These are phyloP conservation scores for Emmelina monodactyla DNA, from an alignment of 2,888 invertebrate species.

Conservation along the genomic window DNA sequence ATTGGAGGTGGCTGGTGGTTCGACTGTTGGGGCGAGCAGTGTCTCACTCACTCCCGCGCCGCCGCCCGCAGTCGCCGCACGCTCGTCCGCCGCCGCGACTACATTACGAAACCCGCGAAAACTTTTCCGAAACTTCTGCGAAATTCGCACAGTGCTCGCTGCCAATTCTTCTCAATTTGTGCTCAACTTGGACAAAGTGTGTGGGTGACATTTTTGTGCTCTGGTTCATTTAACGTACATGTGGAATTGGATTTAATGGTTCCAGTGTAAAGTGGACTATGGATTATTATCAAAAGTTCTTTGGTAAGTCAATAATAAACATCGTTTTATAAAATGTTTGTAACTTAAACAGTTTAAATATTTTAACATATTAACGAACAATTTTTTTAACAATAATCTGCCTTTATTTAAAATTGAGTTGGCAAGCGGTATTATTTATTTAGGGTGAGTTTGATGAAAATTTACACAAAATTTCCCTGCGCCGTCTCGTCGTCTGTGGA, in stretches of 20 bases:
- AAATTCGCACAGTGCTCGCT: constrained; percentile 20
- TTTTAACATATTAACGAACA: too few species aligned
- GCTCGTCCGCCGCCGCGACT: constrained; percentile 10
- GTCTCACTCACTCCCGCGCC: constrained; percentile 19
- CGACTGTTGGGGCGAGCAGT: not conserved
- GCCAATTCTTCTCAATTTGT: constrained; percentile 32
- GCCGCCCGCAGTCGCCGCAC: constrained; percentile 16
- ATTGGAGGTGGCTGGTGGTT: not conserved
- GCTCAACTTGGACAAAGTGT: constrained; percentile 18
- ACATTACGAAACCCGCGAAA: constrained; percentile 18
- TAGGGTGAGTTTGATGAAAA: too few species aligned
- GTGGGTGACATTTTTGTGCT: constrained; percentile 3
- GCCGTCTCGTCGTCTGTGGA: too few species aligned
- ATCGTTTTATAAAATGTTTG: too few species aligned
- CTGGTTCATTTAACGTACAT: not conserved
- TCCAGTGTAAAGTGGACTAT: too few species aligned
- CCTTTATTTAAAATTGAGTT: too few species aligned
- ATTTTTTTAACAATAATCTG: too few species aligned
- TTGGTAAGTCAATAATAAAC: too few species aligned
- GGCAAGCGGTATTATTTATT: too few species aligned
- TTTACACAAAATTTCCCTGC: too few species aligned
- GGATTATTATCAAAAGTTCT: too few species aligned
- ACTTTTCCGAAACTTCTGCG: constrained; percentile 25
- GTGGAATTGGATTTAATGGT: not conserved
- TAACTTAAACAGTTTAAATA: too few species aligned